phyloP scores from a whole-genome alignment of 2,888 invertebrate species.

The Lobophora halterata region DNA sequence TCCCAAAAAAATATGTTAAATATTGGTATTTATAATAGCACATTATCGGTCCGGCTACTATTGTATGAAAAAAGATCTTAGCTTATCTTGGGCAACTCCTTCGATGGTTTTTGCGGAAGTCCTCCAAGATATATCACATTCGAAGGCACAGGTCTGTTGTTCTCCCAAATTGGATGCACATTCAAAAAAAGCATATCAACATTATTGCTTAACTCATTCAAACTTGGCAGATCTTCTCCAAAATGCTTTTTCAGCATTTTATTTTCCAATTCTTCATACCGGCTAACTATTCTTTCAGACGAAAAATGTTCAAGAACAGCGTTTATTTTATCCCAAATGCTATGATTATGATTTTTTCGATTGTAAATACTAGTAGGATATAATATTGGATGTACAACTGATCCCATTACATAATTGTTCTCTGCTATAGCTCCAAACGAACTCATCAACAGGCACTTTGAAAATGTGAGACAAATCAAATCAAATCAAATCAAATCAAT shows the following conservation, averaged over 20 bases:
- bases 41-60: too few species aligned
- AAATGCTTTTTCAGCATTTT: too few species aligned
- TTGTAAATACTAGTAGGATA: too few species aligned
- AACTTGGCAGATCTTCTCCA: background rate
- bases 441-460: background rate
- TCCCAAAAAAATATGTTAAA: too few species aligned
- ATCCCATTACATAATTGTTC: too few species aligned
- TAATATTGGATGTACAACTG: too few species aligned
- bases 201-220: slow-evolving; percentile 10
- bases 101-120: slow-evolving; percentile 41
- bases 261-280: background rate
- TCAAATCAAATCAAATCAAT: too few species aligned
- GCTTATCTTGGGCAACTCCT: slow-evolving; percentile 21
- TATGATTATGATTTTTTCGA: too few species aligned
- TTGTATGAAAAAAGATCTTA: too few species aligned
- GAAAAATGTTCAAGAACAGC: background rate
- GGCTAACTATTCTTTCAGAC: background rate
- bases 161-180: slow-evolving; percentile 44
- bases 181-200: slow-evolving; percentile 50
- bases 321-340: background rate
- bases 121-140: slow-evolving; percentile 52
- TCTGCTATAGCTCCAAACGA: background rate
- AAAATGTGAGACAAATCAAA: background rate
- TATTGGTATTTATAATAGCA: too few species aligned
- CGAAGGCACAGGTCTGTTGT: slow-evolving; percentile 48